phyloP scores from a whole-genome alignment of 2,113 vertebrate genomes.

The Copsychus sechellarum region DNA sequence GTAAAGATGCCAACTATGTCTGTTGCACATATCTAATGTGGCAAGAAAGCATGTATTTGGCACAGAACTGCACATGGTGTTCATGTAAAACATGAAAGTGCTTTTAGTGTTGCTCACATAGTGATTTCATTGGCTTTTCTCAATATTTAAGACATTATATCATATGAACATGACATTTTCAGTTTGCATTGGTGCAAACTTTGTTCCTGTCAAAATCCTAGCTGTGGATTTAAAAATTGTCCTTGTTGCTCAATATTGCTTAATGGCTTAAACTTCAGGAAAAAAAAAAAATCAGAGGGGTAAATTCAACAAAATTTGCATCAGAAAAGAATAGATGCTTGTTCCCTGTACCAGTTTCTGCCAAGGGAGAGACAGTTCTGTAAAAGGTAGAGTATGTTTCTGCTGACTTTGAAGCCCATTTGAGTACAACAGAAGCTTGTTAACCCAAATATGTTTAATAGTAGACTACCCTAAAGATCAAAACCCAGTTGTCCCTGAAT shows the following conservation, averaged over 20 bases:
- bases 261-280: not conserved
- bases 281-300: not conserved
- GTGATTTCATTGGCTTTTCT: not conserved
- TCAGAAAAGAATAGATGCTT: not conserved
- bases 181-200: not conserved
- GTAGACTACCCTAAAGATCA: not conserved
- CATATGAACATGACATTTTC: not conserved
- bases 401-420: not conserved
- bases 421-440: not conserved
- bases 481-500: not conserved
- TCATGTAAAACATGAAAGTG: not conserved
- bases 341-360: not conserved
- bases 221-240: not conserved
- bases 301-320: not conserved
- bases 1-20: not conserved
- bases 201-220: not conserved
- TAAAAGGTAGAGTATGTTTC: not conserved
- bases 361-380: not conserved
- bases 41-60: not conserved
- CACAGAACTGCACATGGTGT: not conserved
- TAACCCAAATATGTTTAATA: not conserved
- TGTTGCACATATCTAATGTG: not conserved
- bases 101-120: not conserved
- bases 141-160: not conserved
- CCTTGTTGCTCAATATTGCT: not conserved